Base-by-base conservation (phyloP, 1,140 invertebrate species). In the Drosophila nigromelanica region DNA sequence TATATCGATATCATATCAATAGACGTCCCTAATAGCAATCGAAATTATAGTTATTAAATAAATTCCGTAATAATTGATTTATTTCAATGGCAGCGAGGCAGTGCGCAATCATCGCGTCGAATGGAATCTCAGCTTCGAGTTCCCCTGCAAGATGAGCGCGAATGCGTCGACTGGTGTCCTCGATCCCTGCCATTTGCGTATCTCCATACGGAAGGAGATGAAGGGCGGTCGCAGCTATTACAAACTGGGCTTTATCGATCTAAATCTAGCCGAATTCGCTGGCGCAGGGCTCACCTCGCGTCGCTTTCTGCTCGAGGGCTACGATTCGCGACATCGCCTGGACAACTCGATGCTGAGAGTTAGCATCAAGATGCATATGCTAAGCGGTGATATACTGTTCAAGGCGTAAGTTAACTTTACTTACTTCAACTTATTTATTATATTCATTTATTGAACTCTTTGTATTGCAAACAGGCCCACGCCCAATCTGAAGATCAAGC, bases 81-180 rank as follows among this genome's bases (percentile, higher is more conserved):
- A 4, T 15, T 27, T 6, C 27, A 5, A 15, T n/a, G 0, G 37
- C 93, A 99, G 98, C 87, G 96, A 98, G 92, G 97, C 99, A 93
- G 97, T 99, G 40, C 94, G 95, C 67, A 97, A 99, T 87, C 97
- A 99, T 93, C 95, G 95, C 76, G 98, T 99, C 43, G 94, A 95
- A 91, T 99, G 98, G 98, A 95, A 96, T 89, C 95, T 95, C 10
- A 95, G 95, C 76, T 99, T 98, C 92, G 94, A 95, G 78, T 99
- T 99, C 93, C 94, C 96, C 56, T 99, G 98, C 93, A 99, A 99
- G 93, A 98, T 99, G 97, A 97, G 96, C 90, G 98, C 98, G 47
- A 99, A 98, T 93, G 96, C 97, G 21, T 97, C 96, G 40, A 99
- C 98, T 2, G 97, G 97, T 45, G 95, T 99, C 55, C 94, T 99